Base-by-base conservation (phyloP, 2,797 vertebrate species). In the Coilia nasus region DNA sequence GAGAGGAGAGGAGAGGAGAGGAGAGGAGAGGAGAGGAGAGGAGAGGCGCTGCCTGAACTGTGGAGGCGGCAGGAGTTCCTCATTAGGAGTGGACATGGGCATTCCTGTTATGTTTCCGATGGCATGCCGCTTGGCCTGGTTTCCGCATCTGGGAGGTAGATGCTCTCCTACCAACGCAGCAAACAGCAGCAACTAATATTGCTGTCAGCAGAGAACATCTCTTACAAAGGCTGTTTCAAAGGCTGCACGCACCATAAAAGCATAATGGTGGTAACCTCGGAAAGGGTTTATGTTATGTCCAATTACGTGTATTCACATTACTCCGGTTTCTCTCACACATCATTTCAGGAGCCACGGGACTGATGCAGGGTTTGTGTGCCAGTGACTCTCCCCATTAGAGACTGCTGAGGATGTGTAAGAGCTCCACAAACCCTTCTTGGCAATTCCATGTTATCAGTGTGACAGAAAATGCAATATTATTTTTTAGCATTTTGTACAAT, bases 121-220 rank as follows among this genome's bases (percentile, higher is more conserved):
- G 67, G 17, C 50, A 7, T 54, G 50, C 50, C 7, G 6, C 67
- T 75, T 78, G 71, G 71, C 71, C 35, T 78, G 17, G 2, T 78
- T 78, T 78, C 71, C 19, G 71, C 35, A 78, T 44, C 71, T 78
- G 71, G 35, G 71, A 10, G 15, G 71, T 31, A 78, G 71, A 44
- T 78, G 71, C 71, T 35, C 14, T 75, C 15, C 5, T 44, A 54
- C 50, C 50, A 54, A 54, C 50, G 9, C 50, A 54, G 50, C 50
- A 54, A 54, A 54, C 50, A 54, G 50, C 14, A 71, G 28, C 28
- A 17, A 31, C 3, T 54, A 6, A 9, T 17, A 44, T 12, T 6
- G 21, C 71, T 78, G 71, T 21, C 35, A 19, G 3, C 28, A 6
- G 35, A 78, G 31, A 21, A 44, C 17, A 21, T 44, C 6, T 15